Base-by-base conservation (phyloP, 2,888 invertebrate species). In the Drepanosiphum platanoidis region DNA sequence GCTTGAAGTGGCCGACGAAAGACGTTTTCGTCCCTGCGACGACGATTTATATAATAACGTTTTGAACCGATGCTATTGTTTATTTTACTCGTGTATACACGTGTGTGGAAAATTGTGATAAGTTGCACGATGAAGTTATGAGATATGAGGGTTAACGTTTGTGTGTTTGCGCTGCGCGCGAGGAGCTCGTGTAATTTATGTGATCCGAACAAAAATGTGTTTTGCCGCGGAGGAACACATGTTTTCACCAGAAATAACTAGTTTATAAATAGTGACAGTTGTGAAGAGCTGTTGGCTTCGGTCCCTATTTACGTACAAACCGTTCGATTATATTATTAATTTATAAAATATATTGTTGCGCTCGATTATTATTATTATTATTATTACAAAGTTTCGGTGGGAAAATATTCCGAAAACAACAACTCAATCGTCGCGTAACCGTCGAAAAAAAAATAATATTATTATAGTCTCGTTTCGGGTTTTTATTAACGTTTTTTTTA, bases 181-280 rank as follows among this genome's bases (percentile, higher is more conserved):
- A 34, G n/a, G 32, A 32, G 34, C 34, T 42, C 32, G 68, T 68
- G 46, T 68, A 84, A 84, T 84, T 84, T 84, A 84, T 84, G 39
- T 84, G 84, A 77, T 77, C 36, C 8, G 84, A 77, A 84, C 84
- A 75, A 84, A 84, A 77, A 84, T 84, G 84, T 84, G 84, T 84
- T 84, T 75, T 52, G 58, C 70, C 32, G 39, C 34, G 39, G 68
- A 75, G 75, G 58, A 84, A 84, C 84, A 84, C 77, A 84, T 84
- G 84, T 84, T 84, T 84, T 74, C 68, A 84, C 84, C 84, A 77
- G 70, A 84, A 84, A 84, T 84, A 84, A 84, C 84, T 84, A 84
- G 77, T 84, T 84, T 84, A 84, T 84, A 84, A 84, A 84, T 84
- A 84, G 84, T 84, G 84, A 77, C 84, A 84, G 84, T 84, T 84